Conservation (phyloP, 1,140 invertebrate species). For the honey bee (Apis mellifera) region Amel_HAv3.1 CM009935.2:1352001-1352500, state of each 20-base stretch:
- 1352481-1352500: neutral
- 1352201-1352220: slow-evolving; percentile 55
- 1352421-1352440: neutral
- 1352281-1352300: slow-evolving; percentile 54
- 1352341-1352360: neutral
- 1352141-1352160: slow-evolving; percentile 52
- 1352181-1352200: slow-evolving; percentile 28
- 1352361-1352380: too few species aligned
- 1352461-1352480: neutral
- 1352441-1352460: neutral
- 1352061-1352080: neutral
- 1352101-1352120: slow-evolving; percentile 50
- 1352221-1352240: slow-evolving; percentile 16
- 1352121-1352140: slow-evolving; percentile 36
- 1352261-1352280: slow-evolving; percentile 55
- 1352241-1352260: slow-evolving; percentile 22
- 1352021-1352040: slow-evolving; percentile 12
- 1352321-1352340: neutral
- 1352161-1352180: slow-evolving; percentile 37
- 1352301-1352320: slow-evolving; percentile 37
- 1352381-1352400: neutral
- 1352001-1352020: slow-evolving; percentile 59
- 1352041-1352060: slow-evolving; percentile 32
- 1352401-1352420: neutral
- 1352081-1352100: slow-evolving; percentile 26